These are phyloP conservation scores for Bos javanicus DNA, from an alignment of 2,113 vertebrate genomes.

Conservation along the genomic window DNA sequence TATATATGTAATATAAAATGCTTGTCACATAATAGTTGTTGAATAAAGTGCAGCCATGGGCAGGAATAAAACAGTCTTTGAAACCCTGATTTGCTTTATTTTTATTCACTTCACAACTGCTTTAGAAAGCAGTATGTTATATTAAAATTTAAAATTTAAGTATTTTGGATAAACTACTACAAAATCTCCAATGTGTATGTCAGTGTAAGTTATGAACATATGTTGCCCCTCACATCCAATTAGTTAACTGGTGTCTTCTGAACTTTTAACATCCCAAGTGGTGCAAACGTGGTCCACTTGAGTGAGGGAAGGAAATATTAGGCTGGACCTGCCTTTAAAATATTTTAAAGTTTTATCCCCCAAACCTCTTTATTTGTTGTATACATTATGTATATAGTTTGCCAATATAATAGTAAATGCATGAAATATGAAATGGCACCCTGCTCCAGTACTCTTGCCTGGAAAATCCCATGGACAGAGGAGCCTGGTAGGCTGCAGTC, in stretches of 20 bases:
- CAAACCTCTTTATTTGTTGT: not conserved
- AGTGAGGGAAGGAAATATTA: not conserved
- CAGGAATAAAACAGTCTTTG: not conserved
- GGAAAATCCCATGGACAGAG: too few species aligned
- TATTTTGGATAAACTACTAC: not conserved
- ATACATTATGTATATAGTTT: not conserved
- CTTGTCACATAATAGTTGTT: not conserved
- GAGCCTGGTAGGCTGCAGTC: too few species aligned
- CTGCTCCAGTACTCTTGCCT: too few species aligned
- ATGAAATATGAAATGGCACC: not conserved
- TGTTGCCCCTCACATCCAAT: not conserved
- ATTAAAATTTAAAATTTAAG: constrained; percentile 16
- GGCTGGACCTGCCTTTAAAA: not conserved
- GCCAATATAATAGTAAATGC: too few species aligned
- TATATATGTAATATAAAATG: not conserved
- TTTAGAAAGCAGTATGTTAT: not conserved
- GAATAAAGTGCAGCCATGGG: not conserved
- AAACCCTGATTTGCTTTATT: not conserved
- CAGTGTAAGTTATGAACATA: not conserved
- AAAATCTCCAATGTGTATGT: not conserved
- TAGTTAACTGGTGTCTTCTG: not conserved
- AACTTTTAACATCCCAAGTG: not conserved
- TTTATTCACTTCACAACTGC: not conserved
- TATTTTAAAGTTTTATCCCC: not conserved
- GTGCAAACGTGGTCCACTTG: not conserved